Base-by-base conservation (phyloP, 2,113 vertebrate genomes). In the Oncorhynchus tshawytscha region DNA sequence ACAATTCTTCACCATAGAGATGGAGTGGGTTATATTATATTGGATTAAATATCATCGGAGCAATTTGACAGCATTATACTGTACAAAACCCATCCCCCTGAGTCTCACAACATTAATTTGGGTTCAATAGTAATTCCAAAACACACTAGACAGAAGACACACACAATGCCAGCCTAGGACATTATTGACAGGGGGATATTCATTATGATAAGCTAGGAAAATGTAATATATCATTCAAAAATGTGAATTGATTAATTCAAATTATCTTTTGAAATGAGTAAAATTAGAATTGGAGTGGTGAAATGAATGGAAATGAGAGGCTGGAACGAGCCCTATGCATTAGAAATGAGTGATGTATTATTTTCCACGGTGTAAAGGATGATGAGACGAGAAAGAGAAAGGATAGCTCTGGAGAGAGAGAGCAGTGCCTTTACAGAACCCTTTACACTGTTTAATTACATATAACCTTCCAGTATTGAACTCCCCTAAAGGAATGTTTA, bases 181-280 rank as follows among this genome's bases (percentile, higher is more conserved):
- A 75, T 81, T 87, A 90, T 91, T 82, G 88, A 89, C 87, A 83
- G 70, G 75, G 59, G 77, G 76, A 82, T 85, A 82, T 87, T 88
- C 85, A 89, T 91, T 90, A 90, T 88, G 83, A 89, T 88, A 88
- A 91, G 84, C 72, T 82, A 78, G 70, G 75, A 65, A 85, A 89
- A 87, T 90, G 76, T 70, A 85, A 88, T 87, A 76, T 74, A 84
- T 90, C 76, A 86, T 82, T 84, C 67, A 73, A 75, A 68, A 86
- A 80, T 84, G 85, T 78, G 79, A 88, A 88, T 88, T 91, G 75
- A 89, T 89, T 85, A 81, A 86, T 89, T 91, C 83, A 74, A 88
- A 82, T 82, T 0, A 78, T 72, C 65, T 62, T 73, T 7, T 70
- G 54, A 57, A 34, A n/a, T 81, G n/a, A 59, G 12, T 45, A 48